Evolutionary conservation across 2,797 vertebrate species (phyloP).

Genomic region (Gallinago solitaria): DNA sequence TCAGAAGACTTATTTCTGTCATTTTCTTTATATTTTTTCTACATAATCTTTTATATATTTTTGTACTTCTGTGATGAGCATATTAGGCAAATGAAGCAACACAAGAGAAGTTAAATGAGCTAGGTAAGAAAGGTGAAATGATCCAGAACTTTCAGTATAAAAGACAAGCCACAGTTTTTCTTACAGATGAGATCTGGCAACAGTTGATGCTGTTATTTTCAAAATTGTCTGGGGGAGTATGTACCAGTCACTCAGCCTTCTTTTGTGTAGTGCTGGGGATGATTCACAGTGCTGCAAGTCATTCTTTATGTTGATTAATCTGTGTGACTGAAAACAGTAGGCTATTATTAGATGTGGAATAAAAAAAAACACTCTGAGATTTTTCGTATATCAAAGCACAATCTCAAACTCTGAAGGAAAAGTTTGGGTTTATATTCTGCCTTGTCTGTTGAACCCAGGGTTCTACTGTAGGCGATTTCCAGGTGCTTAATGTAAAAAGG

Average conservation of each 20-base stretch:
- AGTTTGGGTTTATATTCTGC: neutral
- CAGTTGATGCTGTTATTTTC: constrained; percentile 66
- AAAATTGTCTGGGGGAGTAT: constrained; percentile 57
- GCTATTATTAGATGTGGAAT: constrained; percentile 38
- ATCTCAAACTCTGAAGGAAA: neutral
- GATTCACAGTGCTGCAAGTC: constrained; percentile 60
- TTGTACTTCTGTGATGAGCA: neutral
- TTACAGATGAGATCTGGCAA: constrained; percentile 23
- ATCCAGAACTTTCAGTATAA: neutral
- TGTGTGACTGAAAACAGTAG: constrained; percentile 52
- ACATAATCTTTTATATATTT: neutral
- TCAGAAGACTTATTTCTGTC: neutral
- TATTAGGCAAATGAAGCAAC: neutral
- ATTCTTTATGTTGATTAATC: constrained; percentile 59
- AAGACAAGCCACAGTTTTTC: constrained; percentile 9
- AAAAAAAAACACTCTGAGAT: neutral
- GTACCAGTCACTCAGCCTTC: constrained; percentile 50
- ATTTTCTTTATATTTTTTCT: neutral
- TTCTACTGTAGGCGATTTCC: neutral
- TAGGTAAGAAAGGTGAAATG: neutral
- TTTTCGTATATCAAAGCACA: neutral
- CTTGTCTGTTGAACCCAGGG: neutral
- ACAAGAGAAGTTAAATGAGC: neutral
- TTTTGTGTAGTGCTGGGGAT: constrained; percentile 60
- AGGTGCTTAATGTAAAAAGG: neutral